These are phyloP conservation scores for Esox niger DNA, from an alignment of 2,113 vertebrate species.

Conservation along the genomic window DNA sequence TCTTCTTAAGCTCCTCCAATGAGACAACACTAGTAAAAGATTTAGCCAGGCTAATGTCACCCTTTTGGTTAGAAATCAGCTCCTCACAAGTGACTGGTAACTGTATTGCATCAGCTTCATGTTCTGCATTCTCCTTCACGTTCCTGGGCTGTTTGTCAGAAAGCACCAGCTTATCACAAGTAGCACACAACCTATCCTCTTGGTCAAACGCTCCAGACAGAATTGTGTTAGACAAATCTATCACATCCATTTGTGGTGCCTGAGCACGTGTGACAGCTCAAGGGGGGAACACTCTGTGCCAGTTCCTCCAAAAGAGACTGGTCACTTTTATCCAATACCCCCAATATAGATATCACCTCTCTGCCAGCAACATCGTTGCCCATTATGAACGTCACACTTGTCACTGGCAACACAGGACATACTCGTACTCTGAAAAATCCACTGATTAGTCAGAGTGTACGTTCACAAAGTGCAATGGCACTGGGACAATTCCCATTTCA, in stretches of 20 bases:
- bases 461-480: no score
- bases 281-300: neutral
- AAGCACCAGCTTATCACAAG: neutral
- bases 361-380: no score
- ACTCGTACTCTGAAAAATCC: no score
- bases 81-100: neutral
- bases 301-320: no score
- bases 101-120: neutral
- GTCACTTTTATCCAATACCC: no score
- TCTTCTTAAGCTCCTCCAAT: neutral
- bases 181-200: neutral
- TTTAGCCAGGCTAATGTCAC: neutral
- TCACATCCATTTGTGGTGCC: neutral
- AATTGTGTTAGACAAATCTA: neutral
- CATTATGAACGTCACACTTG: no score
- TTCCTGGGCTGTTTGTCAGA: neutral
- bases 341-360: no score
- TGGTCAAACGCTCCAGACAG: neutral
- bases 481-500: no score
- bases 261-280: conserved; percentile 3
- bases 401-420: no score
- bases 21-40: neutral
- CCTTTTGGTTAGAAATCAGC: neutral
- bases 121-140: neutral
- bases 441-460: no score